Conservation (phyloP, 2,113 vertebrate species). For the Cromileptes altivelis region DNA sequence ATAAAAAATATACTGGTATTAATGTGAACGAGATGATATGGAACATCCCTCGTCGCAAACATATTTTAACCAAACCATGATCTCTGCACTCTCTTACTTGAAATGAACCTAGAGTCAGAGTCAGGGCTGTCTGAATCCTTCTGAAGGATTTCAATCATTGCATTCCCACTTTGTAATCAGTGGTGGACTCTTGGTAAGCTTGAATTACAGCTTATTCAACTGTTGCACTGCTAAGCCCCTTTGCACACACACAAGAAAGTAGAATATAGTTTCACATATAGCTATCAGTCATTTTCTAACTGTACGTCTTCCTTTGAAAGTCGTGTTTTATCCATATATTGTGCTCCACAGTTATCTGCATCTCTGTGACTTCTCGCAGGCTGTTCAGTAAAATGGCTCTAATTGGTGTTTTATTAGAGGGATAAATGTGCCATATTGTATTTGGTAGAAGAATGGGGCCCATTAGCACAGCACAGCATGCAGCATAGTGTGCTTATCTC, state of each 20-base stretch:
- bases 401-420: constrained; percentile 40
- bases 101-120: not conserved
- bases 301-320: not conserved
- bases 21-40: no score
- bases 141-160: not conserved
- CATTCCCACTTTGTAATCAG: not conserved
- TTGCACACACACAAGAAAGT: no score
- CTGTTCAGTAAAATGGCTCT: constrained; percentile 25
- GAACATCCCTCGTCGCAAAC: no score
- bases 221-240: not conserved
- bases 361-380: not conserved
- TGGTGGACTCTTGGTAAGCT: not conserved
- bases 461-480: constrained; percentile 18
- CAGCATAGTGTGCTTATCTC: constrained; percentile 5
- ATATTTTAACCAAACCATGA: no score
- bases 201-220: not conserved
- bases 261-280: not conserved
- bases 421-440: constrained; percentile 36
- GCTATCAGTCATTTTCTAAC: not conserved
- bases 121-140: not conserved
- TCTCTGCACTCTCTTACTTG: no score
- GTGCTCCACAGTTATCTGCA: constrained; percentile 1
- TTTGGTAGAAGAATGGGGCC: constrained; percentile 8
- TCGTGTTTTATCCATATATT: not conserved
- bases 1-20: no score